A percentile compares a stretch with the other conserved stretches of the same genome.
These are phyloP conservation scores for Rhinella marina DNA, from an alignment of 2,797 vertebrate genomes.

Conservation along the genomic window DNA sequence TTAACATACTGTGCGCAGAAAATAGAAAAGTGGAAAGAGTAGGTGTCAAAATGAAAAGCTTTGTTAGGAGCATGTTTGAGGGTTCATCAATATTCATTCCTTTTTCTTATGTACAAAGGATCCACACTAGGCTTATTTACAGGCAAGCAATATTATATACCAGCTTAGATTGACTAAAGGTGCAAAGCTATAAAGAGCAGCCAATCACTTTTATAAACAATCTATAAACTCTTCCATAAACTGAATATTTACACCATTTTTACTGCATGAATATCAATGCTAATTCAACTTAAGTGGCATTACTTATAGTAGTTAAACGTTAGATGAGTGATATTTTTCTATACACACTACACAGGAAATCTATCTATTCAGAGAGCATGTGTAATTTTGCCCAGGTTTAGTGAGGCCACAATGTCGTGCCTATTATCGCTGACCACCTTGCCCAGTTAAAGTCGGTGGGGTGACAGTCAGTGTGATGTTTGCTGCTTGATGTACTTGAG, in stretches of 20 bases:
- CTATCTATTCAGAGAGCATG: no score
- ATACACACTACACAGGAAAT: no score
- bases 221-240: background rate
- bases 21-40: slow-evolving; percentile 28
- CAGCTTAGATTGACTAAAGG: slow-evolving; percentile 13
- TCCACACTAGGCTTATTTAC: slow-evolving; percentile 18
- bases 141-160: slow-evolving; percentile 5
- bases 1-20: slow-evolving; percentile 43
- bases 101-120: slow-evolving; percentile 31
- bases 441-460: no score
- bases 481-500: no score
- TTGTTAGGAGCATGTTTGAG: slow-evolving; percentile 35
- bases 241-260: background rate
- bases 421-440: no score
- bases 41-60: slow-evolving; percentile 43
- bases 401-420: no score
- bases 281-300: background rate
- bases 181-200: background rate
- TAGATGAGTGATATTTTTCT: no score
- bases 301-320: no score
- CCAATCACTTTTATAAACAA: slow-evolving; percentile 17
- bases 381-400: no score
- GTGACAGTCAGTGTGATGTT: no score
- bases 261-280: background rate
- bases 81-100: slow-evolving; percentile 36